Base-by-base conservation (phyloP, 2,797 vertebrate genomes). In the Sebastolobus altivelis region DNA sequence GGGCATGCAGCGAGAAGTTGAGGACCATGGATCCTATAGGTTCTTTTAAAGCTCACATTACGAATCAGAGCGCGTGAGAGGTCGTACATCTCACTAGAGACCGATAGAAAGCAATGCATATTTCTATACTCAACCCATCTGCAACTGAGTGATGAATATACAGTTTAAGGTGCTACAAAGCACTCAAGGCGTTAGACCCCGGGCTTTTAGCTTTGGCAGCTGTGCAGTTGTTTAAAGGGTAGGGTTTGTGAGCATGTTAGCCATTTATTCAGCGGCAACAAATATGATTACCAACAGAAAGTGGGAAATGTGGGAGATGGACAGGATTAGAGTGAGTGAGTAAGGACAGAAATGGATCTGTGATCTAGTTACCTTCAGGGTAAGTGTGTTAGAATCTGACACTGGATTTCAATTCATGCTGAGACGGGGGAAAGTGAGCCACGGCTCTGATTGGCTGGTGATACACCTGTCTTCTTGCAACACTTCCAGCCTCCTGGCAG, bases 201-300 rank as follows among this genome's bases (percentile, higher is more conserved):
- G 14, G 49, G 60, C 40, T 46, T 73, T 20, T 49, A 25, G 37
- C 40, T 16, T 33, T 43, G 60, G 67, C 20, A 63, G 46, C 72
- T 56, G 54, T 29, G 31, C 61, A 65, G 25, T 58, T 61, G 43
- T 79, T 82, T 58, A 79, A 73, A 77, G 20, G 20, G 25, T 3
- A 38, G 31, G 49, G 71, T 66, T 72, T 72, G 61, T 66, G 73
- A 84, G 65, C 63, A 79, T 79, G 67, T 77, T 16, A 62, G 65
- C 31, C 74, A 56, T 86, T 87, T 84, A 84, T 89, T 88, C 75
- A 81, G 66, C 27, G 63, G 75, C 22, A 71, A n/a, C 77, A 80
- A 88, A 90, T 87, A 27, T 65, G 65, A 88, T 88, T 87, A 89
- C 29, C 46, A 59, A 75, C 73, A 76, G 67, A 83, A 65, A 72